Percentiles rank a stretch among this genome's conserved stretches.
Conservation (phyloP, 2,888 invertebrate species). For the Pterobdella sp. region DNA sequence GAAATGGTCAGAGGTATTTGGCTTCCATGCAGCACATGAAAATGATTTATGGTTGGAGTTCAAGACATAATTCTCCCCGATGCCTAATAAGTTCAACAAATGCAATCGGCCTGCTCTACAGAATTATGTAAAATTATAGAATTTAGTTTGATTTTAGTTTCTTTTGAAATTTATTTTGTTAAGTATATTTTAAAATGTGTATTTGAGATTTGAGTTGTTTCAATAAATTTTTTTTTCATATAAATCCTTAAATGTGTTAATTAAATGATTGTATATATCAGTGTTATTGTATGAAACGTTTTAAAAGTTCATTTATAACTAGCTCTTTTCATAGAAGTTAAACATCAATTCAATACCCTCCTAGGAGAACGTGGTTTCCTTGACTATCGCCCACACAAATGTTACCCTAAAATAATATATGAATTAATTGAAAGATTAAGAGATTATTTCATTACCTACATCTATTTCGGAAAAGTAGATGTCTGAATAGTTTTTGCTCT, state of each 20-base stretch:
- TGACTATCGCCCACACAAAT: background rate
- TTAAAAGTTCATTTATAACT: background rate
- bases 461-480: background rate
- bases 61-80: background rate
- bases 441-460: background rate
- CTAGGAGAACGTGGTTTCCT: background rate
- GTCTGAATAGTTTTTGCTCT: too few species aligned
- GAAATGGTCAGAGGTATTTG: background rate
- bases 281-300: too few species aligned
- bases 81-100: background rate
- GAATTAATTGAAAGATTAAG: background rate
- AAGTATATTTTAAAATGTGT: background rate
- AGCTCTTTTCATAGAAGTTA: background rate
- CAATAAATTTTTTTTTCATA: too few species aligned
- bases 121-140: background rate
- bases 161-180: background rate
- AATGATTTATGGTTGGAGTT: background rate
- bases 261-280: too few species aligned
- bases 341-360: background rate
- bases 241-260: too few species aligned
- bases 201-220: too few species aligned
- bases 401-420: background rate
- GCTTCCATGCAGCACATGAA: slow-evolving; percentile 2
- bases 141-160: background rate
- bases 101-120: background rate